Base-by-base conservation (phyloP, 2,113 vertebrate genomes). In the Paedocypris sp. region DNA sequence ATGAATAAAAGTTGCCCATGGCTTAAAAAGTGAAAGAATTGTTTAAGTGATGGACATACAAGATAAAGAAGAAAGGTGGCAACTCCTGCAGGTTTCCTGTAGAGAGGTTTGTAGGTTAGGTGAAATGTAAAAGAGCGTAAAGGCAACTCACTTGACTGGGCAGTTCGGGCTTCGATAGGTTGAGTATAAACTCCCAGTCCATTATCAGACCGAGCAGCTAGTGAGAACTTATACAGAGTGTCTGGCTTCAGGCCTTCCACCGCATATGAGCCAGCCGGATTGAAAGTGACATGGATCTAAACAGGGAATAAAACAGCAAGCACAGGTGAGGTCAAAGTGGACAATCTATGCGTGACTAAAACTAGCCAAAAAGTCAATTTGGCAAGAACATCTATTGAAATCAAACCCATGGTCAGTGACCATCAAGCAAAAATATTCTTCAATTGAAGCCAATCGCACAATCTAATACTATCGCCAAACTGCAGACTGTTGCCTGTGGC, bases 201-300 rank as follows among this genome's bases (percentile, higher is more conserved):
- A 79, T 90, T 77, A 52, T 90, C 87, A 0, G 94, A 97, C 49
- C 82, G 86, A 5, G 94, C 94, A 0, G 91, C 94, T 76, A 98
- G 79, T 12, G 88, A 88, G 77, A 98, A 96, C 66, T 66, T 71
- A 75, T 98, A 98, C 38, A 88, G 43, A 0, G 92, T 96, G 68
- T 98, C 90, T 0, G 94, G 90, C 77, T 94, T 97, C 69, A 98
- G 82, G 60, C 86, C 87, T 64, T 98, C 91, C 9, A 97, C 84
- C 0, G 89, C 87, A 6, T 92, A 90, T 0, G 82, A 94, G 5
- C 90, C 91, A 0, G 86, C 79, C 3, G 93, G 91, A 47, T 85
- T 77, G 39, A 98, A 93, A n/a, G 83, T 87, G 73, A 88, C 75
- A 39, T 85, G 89, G 75, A 85, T 82, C 94, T 98, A 82, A 6